Conservation (phyloP, 1,140 invertebrate genomes). For the Tetramorium simillimum region DNA sequence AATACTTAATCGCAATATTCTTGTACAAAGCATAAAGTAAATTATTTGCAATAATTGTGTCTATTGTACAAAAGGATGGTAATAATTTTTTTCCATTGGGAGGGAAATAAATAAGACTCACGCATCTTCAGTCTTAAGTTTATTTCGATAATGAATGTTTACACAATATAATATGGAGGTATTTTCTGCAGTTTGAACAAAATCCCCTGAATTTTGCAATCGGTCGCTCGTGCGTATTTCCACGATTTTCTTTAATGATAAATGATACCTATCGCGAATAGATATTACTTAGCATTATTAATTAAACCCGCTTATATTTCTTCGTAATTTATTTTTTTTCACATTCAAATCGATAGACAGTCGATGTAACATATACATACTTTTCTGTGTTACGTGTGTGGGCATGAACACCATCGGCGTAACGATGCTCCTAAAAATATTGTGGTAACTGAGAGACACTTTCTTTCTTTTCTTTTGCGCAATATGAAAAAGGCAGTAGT, state of each 20-base stretch:
- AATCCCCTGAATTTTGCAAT: conserved; percentile 75
- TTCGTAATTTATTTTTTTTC: conserved; percentile 45
- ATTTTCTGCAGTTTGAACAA: conserved; percentile 81
- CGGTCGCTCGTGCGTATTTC: conserved; percentile 60
- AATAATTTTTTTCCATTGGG: neutral
- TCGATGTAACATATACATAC: conserved; percentile 48
- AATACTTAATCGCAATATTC: neutral
- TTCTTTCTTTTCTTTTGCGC: conserved; percentile 53
- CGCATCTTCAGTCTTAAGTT: conserved; percentile 81
- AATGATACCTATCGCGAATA: conserved; percentile 57
- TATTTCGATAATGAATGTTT: conserved; percentile 84
- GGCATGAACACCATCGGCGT: conserved; percentile 54
- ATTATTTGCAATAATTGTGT: neutral
- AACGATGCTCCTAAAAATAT: conserved; percentile 61
- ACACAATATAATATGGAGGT: conserved; percentile 83
- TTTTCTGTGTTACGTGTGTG: neutral
- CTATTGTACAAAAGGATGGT: neutral
- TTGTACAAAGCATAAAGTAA: neutral
- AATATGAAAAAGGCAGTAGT: conserved; percentile 68
- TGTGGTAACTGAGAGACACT: conserved; percentile 69
- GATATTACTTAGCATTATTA: conserved; percentile 61
- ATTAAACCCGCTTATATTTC: conserved; percentile 69
- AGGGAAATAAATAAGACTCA: conserved; percentile 27
- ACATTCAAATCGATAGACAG: conserved; percentile 55
- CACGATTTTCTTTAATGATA: conserved; percentile 60